These are phyloP conservation scores for Danio aesculapii DNA, from an alignment of 2,797 vertebrate genomes.

Conservation along the genomic window DNA sequence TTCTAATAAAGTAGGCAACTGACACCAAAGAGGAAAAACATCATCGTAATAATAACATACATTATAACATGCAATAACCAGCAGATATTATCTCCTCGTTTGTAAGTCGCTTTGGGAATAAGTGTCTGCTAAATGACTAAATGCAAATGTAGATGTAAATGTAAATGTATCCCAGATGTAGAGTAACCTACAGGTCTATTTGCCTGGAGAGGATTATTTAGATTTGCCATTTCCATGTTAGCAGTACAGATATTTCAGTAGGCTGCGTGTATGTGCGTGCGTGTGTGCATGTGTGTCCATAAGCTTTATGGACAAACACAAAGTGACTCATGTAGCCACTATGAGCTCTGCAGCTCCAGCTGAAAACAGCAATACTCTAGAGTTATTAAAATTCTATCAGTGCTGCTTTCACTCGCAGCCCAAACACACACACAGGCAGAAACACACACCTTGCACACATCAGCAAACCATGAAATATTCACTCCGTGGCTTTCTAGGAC, in stretches of 20 bases:
- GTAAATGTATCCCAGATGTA: no score
- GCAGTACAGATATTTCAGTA: slow-evolving; percentile 6
- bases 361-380: slow-evolving; percentile 40
- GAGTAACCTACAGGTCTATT: background rate
- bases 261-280: background rate
- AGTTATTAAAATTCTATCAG: slow-evolving; percentile 56
- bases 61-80: background rate
- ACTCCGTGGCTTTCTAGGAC: slow-evolving; percentile 44
- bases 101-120: no score
- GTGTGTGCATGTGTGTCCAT: background rate
- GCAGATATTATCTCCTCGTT: background rate
- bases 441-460: slow-evolving; percentile 39
- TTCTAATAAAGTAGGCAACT: background rate
- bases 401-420: slow-evolving; percentile 20
- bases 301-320: slow-evolving; percentile 30
- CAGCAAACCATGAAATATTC: slow-evolving; percentile 54
- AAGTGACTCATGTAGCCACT: slow-evolving; percentile 36
- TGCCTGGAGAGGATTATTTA: slow-evolving; percentile 27
- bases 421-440: slow-evolving; percentile 32
- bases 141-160: no score
- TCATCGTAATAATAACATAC: background rate
- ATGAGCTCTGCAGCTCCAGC: slow-evolving; percentile 34
- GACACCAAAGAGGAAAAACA: background rate
- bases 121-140: no score
- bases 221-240: slow-evolving; percentile 8